These are phyloP conservation scores for Stratiomys singularior DNA, from an alignment of 2,888 invertebrate species.

Conservation along the genomic window DNA sequence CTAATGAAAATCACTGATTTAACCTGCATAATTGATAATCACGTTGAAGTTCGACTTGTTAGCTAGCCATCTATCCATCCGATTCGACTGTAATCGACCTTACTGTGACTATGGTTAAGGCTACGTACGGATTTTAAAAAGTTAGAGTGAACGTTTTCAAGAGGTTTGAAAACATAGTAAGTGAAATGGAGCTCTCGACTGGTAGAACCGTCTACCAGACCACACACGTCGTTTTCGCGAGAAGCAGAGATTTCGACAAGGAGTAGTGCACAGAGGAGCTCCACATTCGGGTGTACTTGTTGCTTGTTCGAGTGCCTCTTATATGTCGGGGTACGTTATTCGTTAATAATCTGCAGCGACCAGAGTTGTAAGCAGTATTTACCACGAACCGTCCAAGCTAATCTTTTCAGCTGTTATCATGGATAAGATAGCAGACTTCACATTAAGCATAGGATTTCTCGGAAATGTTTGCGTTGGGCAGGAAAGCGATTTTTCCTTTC, in stretches of 20 bases:
- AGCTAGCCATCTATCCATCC: too few species aligned
- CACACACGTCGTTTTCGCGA: constrained; percentile 34
- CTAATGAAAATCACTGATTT: too few species aligned
- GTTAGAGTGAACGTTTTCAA: neutral
- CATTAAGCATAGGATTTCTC: too few species aligned
- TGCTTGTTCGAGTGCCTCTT: constrained; percentile 21
- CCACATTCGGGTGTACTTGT: constrained; percentile 27
- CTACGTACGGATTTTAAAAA: too few species aligned
- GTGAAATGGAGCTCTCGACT: neutral
- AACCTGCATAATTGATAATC: too few species aligned
- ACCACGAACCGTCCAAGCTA: neutral
- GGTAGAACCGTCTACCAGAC: constrained; percentile 16
- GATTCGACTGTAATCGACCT: too few species aligned
- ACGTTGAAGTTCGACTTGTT: too few species aligned
- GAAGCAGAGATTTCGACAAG: constrained; percentile 29
- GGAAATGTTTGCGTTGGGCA: too few species aligned
- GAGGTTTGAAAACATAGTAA: neutral
- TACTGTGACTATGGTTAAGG: too few species aligned
- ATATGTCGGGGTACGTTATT: neutral
- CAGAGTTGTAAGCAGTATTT: neutral
- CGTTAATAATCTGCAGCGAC: constrained; percentile 25
- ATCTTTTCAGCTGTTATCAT: too few species aligned
- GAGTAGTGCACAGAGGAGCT: neutral
- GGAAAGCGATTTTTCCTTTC: too few species aligned
- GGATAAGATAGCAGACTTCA: too few species aligned